Percentiles rank a stretch among this genome's conserved stretches.
These are phyloP conservation scores for Leptopilina clavipes DNA, from an alignment of 1,140 invertebrate species.

Conservation along the genomic window DNA sequence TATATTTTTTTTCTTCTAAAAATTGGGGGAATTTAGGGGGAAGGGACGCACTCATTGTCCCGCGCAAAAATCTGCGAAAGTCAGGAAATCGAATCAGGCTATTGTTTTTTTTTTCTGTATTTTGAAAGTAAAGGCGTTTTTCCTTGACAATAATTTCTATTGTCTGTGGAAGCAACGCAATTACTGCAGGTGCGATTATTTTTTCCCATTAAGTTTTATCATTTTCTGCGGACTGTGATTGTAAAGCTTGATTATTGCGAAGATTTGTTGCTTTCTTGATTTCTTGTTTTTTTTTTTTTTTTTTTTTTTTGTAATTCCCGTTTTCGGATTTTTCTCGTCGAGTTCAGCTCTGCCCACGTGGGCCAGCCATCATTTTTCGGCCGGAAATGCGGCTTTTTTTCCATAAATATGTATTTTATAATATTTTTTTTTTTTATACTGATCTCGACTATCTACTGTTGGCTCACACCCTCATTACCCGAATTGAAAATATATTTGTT, in stretches of 20 bases:
- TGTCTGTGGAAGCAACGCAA: too few relatives aligned
- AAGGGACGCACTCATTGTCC: conserved; percentile 59
- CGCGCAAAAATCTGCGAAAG: conserved; percentile 56
- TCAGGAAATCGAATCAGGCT: conserved; percentile 58
- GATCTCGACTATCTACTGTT: too few relatives aligned
- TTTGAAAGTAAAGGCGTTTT: too few relatives aligned
- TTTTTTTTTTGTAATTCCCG: conserved; percentile 36
- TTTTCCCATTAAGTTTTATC: conserved; percentile 38
- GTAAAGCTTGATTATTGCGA: too few relatives aligned
- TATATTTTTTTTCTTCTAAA: not conserved
- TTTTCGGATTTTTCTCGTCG: conserved; percentile 33
- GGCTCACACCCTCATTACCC: too few relatives aligned
- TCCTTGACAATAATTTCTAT: too few relatives aligned
- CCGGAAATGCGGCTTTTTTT: too few relatives aligned
- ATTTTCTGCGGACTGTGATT: conserved; percentile 47
- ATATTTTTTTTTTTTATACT: not conserved
- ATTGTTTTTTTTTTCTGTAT: not conserved
- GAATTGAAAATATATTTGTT: too few relatives aligned
- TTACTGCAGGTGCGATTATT: conserved; percentile 35
- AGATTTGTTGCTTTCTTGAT: too few relatives aligned
- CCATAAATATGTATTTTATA: too few relatives aligned
- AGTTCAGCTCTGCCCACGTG: conserved; percentile 55
- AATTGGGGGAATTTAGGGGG: conserved; percentile 47
- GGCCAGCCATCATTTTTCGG: conserved; percentile 60
- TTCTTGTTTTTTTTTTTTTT: conserved; percentile 39